Evolutionary conservation across 2,888 invertebrate species (phyloP), one percentile per base, ranked within the genome.

Genomic region (Taphrorychus bicolor): DNA sequence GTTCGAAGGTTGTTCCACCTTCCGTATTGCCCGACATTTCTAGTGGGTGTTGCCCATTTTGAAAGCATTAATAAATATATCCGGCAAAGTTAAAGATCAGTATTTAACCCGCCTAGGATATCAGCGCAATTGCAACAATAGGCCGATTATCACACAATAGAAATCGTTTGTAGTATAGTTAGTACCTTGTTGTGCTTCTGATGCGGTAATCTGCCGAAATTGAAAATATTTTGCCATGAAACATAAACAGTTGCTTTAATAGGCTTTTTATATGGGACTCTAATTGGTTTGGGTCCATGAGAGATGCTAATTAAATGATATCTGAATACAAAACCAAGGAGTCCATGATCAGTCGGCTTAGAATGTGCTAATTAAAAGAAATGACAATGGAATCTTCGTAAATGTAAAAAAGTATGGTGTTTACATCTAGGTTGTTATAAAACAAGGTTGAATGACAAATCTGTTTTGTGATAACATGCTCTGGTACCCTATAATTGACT

Each of bases 141-240:
- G 23, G 9, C 32, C 16, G 18, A 56, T 56, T 56, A 56, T 40
- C 56, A 56, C 17, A 56, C 56, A 56, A 56, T 22, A 40, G 32
- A 32, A 32, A 11, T 32, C 1, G 11, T 11, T 32, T 32, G 32
- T 32, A 32, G n/a, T n/a, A n/a, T n/a, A n/a, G n/a, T n/a, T n/a
- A n/a, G n/a, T n/a, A n/a, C n/a, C n/a, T n/a, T n/a, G n/a, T n/a
- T n/a, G n/a, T n/a, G n/a, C n/a, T n/a, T n/a, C n/a, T n/a, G n/a
- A n/a, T n/a, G n/a, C n/a, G n/a, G n/a, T n/a, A n/a, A n/a, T n/a
- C n/a, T n/a, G n/a, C n/a, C n/a, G n/a, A n/a, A n/a, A n/a, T n/a
- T n/a, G n/a, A n/a, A n/a, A n/a, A n/a, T n/a, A n/a, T n/a, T n/a
- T n/a, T n/a, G n/a, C n/a, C n/a, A n/a, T n/a, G n/a, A n/a, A n/a